phyloP scores from a whole-genome alignment of 1,140 invertebrate genomes.

The Pogonomyrmex californicus region DNA sequence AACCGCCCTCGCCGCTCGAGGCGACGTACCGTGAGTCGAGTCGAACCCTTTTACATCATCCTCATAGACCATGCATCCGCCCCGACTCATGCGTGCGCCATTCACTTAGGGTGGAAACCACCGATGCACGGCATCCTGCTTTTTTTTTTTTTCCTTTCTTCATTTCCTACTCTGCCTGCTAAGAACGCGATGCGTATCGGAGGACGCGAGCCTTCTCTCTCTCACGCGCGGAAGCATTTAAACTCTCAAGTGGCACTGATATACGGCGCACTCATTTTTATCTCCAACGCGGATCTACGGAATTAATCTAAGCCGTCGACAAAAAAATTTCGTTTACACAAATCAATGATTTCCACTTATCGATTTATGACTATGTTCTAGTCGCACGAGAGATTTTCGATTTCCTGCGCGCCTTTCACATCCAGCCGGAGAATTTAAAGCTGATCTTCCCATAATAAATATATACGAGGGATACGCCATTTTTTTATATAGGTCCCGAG shows the following conservation, averaged over 20 bases:
- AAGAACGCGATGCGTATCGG: constrained; percentile 27
- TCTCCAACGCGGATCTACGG: too few relatives aligned
- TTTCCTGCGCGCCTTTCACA: too few relatives aligned
- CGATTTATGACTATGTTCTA: background rate
- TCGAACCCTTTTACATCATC: constrained; percentile 77
- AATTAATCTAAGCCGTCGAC: background rate
- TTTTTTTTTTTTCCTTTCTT: constrained; percentile 20
- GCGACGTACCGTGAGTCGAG: constrained; percentile 40
- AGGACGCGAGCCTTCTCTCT: constrained; percentile 2
- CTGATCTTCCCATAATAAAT: constrained; percentile 22
- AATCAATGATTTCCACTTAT: background rate
- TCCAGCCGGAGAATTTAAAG: background rate
- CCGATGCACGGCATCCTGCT: constrained; percentile 48
- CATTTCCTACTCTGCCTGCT: constrained; percentile 19
- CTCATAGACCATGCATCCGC: constrained; percentile 66
- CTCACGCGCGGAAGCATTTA: background rate
- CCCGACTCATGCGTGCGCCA: constrained; percentile 59
- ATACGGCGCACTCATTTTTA: background rate
- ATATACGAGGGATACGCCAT: background rate
- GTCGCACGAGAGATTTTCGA: background rate
- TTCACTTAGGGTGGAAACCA: constrained; percentile 67
- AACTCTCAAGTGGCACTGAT: background rate
- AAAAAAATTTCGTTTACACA: background rate
- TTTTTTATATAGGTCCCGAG: background rate
- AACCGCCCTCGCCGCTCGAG: constrained; percentile 50